Evolutionary conservation across 1,140 invertebrate genomes (phyloP), one percentile per base, ranked within the genome.

Genomic region (Rhynchophorus ferrugineus): DNA sequence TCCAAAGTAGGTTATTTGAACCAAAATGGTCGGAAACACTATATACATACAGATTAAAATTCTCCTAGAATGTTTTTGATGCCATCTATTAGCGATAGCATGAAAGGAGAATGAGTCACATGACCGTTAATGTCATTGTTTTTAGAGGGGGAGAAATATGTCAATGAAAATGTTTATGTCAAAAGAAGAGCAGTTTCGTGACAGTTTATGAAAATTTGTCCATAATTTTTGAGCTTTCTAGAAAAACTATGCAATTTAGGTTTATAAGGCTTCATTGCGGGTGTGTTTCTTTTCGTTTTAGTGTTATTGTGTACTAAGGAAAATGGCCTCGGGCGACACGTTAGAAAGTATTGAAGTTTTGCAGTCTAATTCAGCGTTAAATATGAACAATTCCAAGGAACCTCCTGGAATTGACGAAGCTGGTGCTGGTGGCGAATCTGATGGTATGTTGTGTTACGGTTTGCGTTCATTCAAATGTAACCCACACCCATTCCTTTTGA

Each of bases 251-350:
- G 42, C 37, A 46, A 46, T 37, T 58, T 20, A 55, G 41, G 33
- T 51, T 24, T 53, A 29, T 7, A 29, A 22, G 36, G 24, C 16
- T 16, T 49, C 49, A 24, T 49, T 45, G 22, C 19, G 20, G n/a
- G 11, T 36, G 39, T 41, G 18, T 43, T 13, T 41, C 36, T 48
- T 44, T 47, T 19, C 24, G 20, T 48, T 29, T 37, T 51, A 47
- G 35, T 43, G 24, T 48, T 24, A 14, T 56, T 21, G 36, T 39
- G 34, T 33, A 44, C 20, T n/a, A 47, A 45, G 51, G 69, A 76
- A 77, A 76, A 83, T 83, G 81, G 81, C 80, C 78, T 81, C 81
- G 67, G 78, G 79, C 61, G 78, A 81, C 66, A 78, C 73, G 64
- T 75, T 79, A 61, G 78, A 81, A 69, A 77, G 75, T 69, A 82